Base-by-base conservation (phyloP, 2,888 invertebrate species). In the Agonopterix subpropinquella region DNA sequence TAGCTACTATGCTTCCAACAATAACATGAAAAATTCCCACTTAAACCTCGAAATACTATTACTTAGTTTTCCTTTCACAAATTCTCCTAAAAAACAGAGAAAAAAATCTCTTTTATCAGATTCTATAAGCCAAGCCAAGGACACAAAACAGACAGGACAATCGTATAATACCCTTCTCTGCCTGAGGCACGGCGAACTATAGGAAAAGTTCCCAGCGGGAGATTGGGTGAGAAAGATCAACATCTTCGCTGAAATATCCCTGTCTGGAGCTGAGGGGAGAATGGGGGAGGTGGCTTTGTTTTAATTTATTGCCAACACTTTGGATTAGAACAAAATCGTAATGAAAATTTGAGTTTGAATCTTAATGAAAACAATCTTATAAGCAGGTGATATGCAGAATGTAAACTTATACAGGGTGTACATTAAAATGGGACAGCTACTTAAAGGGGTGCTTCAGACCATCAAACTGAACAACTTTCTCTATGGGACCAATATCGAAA, bases 151-250 rank as follows among this genome's bases (percentile, higher is more conserved):
- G 15, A 13, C 11, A 44, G 15, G 45, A 49, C 49, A 49, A 49
- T 49, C 42, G 15, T 41, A 11, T 35, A 45, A 28, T 41, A 28
- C 11, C 41, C 41, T 46, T 41, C 11, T n/a, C 11, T 11, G 46
- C 46, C 46, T n/a, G 37, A 18, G 44, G 49, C 49, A 11, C 9
- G 37, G 9, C 28, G 44, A 37, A 28, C 43, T 47, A 39, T 46
- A 11, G 54, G 55, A 60, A 55, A 64, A 65, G 57, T 67, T 64
- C 55, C 51, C 53, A 56, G 45, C 52, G 49, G 55, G 53, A 59
- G 55, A 58, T 64, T 57, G 58, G 57, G 62, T 61, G 63, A 56
- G 61, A 65, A 64, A 62, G 58, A 63, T 61, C 62, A 63, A 62
- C 62, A 59, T 49, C 53, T 48, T 44, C 45, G 45, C 43, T 41